Evolutionary conservation across 2,888 invertebrate genomes (phyloP).

Genomic region (Unio pictorum): DNA sequence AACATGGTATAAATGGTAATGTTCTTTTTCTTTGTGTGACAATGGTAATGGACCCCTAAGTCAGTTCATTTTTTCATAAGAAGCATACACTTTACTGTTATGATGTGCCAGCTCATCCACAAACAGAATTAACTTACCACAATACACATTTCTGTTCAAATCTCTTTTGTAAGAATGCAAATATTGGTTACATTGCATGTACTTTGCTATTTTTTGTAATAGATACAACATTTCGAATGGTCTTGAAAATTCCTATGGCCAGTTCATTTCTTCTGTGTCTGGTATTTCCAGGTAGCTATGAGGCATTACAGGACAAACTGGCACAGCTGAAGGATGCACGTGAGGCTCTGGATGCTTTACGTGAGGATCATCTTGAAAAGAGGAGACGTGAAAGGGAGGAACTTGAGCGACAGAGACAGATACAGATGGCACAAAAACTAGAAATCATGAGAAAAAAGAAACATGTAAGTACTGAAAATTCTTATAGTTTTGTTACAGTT

Average conservation of each 20-base stretch:
- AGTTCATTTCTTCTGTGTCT: not conserved
- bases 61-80: too few relatives aligned
- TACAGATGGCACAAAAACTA: slow-evolving; percentile 96
- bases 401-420: slow-evolving; percentile 90
- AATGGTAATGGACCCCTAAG: too few relatives aligned
- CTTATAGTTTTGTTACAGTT: too few relatives aligned
- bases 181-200: too few relatives aligned
- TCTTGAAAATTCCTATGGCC: not conserved
- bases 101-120: too few relatives aligned
- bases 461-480: slow-evolving; percentile 58
- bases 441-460: slow-evolving; percentile 99
- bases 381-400: slow-evolving; percentile 91
- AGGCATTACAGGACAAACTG: slow-evolving; percentile 82
- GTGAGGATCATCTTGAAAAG: slow-evolving; percentile 93
- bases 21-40: too few relatives aligned
- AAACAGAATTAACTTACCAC: too few relatives aligned
- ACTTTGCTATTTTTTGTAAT: not conserved
- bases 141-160: too few relatives aligned
- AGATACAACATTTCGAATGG: not conserved
- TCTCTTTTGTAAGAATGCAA: too few relatives aligned
- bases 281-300: slow-evolving; percentile 72
- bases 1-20: too few relatives aligned
- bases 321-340: slow-evolving; percentile 94
- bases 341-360: slow-evolving; percentile 93
- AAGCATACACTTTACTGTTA: too few relatives aligned